Percentiles rank a stretch among this genome's conserved stretches.
phyloP scores from a whole-genome alignment of 2,888 invertebrate genomes.

The Erpobdella octoculata region DNA sequence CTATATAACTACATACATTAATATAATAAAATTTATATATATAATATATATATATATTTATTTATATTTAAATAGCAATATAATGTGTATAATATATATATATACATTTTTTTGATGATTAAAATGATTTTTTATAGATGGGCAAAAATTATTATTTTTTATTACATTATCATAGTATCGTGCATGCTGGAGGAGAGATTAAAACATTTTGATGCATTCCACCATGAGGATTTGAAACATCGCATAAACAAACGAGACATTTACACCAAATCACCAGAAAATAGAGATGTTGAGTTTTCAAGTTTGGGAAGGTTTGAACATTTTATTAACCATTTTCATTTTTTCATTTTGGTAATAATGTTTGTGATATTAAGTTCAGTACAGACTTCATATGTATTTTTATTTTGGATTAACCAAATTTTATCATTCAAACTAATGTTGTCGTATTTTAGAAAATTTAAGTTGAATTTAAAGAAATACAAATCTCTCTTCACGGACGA shows the following conservation, averaged over 20 bases:
- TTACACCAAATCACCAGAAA: neutral
- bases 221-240: constrained; percentile 15
- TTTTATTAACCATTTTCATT: neutral
- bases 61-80: no score
- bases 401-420: neutral
- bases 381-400: neutral
- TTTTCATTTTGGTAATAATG: neutral
- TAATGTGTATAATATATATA: no score
- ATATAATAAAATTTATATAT: no score
- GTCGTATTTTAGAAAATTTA: constrained; percentile 32
- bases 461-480: constrained; percentile 29
- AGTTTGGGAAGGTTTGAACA: constrained; percentile 25
- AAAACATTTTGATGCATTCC: constrained; percentile 17
- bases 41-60: no score
- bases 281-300: constrained; percentile 17
- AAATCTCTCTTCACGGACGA: constrained; percentile 28
- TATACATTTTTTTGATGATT: neutral
- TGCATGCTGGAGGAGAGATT: constrained; percentile 10
- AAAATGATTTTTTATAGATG: no score
- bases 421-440: neutral
- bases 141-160: neutral
- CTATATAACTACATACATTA: no score
- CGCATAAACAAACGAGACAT: constrained; percentile 23
- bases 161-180: constrained; percentile 8
- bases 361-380: neutral